A percentile compares a stretch with the other conserved stretches of the same genome.
These are phyloP conservation scores for Saccostrea cuccullata DNA, from an alignment of 1,140 invertebrate genomes.

Conservation along the genomic window DNA sequence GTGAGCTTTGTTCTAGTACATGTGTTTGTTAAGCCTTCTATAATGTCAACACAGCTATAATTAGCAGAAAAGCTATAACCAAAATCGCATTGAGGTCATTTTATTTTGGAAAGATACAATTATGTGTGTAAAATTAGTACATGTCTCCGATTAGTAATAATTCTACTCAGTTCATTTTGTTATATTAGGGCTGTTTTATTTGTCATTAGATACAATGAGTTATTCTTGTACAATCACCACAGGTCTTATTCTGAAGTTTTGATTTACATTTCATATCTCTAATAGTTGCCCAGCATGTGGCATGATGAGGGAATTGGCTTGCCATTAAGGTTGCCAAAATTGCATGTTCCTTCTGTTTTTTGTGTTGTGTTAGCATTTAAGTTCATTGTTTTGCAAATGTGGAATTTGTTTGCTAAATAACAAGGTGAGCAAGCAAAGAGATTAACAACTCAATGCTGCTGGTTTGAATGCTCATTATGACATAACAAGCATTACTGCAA, in stretches of 20 bases:
- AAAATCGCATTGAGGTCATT: neutral
- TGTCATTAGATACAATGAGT: neutral
- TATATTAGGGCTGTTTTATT: neutral
- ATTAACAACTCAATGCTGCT: neutral
- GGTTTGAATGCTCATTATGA: slow-evolving; percentile 7
- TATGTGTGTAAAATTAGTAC: neutral
- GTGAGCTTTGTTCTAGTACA: neutral
- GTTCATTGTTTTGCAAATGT: slow-evolving; percentile 23
- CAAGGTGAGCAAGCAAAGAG: neutral
- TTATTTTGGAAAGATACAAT: neutral
- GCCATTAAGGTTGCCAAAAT: slow-evolving; percentile 20
- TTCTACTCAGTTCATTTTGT: neutral
- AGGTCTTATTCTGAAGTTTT: neutral
- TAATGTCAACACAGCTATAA: slow-evolving; percentile 2
- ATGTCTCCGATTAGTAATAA: neutral
- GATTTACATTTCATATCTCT: slow-evolving; percentile 7
- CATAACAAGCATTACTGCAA: slow-evolving; percentile 20
- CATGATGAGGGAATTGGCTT: slow-evolving; percentile 6
- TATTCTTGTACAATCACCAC: neutral
- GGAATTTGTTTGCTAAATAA: slow-evolving; percentile 4
- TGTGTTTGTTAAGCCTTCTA: neutral
- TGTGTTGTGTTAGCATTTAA: slow-evolving; percentile 8
- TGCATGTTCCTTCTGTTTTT: neutral
- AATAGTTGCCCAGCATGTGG: slow-evolving; percentile 7
- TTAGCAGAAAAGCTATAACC: neutral